Percentiles rank a stretch among this genome's conserved stretches.
These are phyloP conservation scores for Delphinapterus leucas DNA, from an alignment of 2,113 vertebrate genomes.

Conservation along the genomic window DNA sequence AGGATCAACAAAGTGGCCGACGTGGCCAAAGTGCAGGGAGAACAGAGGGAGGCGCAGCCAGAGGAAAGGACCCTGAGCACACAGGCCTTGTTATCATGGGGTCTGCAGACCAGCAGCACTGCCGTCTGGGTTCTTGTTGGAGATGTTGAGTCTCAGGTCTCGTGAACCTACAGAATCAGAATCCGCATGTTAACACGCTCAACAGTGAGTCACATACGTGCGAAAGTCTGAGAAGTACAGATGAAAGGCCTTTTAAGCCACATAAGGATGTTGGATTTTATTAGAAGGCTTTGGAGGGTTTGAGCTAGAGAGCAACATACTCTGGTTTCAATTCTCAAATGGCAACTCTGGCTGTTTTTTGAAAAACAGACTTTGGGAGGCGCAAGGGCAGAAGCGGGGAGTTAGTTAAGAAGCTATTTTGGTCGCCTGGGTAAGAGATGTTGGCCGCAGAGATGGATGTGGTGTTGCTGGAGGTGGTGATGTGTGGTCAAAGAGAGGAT, in stretches of 20 bases:
- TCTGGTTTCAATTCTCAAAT: constrained; percentile 37
- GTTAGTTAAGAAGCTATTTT: neutral
- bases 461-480: neutral
- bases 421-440: neutral
- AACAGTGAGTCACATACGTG: neutral
- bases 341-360: neutral
- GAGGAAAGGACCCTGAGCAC: neutral
- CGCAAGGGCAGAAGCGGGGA: neutral
- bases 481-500: neutral
- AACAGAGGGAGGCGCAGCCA: neutral
- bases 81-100: neutral
- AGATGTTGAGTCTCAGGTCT: neutral
- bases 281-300: neutral
- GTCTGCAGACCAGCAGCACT: neutral
- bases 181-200: too few species aligned
- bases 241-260: neutral
- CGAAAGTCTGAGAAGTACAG: neutral
- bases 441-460: neutral
- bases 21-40: neutral
- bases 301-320: neutral
- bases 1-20: neutral
- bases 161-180: neutral
- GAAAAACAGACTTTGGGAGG: neutral
- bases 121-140: neutral
- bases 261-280: neutral